phyloP scores from a whole-genome alignment of 2,888 invertebrate genomes.

The Rotaria macrura region DNA sequence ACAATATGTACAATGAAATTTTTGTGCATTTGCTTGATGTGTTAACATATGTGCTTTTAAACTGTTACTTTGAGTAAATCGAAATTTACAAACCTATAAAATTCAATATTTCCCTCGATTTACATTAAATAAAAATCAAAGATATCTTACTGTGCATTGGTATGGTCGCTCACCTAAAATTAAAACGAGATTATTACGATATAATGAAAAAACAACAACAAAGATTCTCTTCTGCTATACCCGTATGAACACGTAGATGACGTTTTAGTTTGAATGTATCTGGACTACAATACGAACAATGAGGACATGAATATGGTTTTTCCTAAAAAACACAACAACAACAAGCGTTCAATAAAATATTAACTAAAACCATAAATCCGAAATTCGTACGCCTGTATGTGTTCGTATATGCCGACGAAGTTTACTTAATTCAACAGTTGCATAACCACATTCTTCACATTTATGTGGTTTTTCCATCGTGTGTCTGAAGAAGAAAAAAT shows the following conservation, averaged over 20 bases:
- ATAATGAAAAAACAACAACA: too few species aligned
- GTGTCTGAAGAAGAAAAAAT: conserved; percentile 55
- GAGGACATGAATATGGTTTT: conserved; percentile 64
- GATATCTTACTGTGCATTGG: not conserved
- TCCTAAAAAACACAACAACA: not conserved
- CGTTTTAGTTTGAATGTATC: conserved; percentile 94
- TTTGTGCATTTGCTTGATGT: not conserved
- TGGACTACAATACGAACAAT: conserved; percentile 91
- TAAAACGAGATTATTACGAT: too few species aligned
- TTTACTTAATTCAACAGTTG: conserved; percentile 87
- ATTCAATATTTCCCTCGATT: not conserved
- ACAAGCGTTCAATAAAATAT: too few species aligned
- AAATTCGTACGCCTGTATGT: conserved; percentile 59
- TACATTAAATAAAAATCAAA: not conserved
- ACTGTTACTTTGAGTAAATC: not conserved
- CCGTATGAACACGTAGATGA: conserved; percentile 75
- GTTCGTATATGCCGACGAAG: conserved; percentile 83
- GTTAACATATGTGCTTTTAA: conserved; percentile 9
- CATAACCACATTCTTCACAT: conserved; percentile 82
- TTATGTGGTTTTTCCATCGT: conserved; percentile 95
- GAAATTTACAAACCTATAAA: not conserved
- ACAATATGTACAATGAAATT: not conserved
- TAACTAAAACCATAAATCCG: too few species aligned
- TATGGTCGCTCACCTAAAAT: not conserved
- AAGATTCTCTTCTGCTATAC: too few species aligned